Conservation (phyloP, 2,797 vertebrate genomes). For the Pipistrellus nathusii region DNA sequence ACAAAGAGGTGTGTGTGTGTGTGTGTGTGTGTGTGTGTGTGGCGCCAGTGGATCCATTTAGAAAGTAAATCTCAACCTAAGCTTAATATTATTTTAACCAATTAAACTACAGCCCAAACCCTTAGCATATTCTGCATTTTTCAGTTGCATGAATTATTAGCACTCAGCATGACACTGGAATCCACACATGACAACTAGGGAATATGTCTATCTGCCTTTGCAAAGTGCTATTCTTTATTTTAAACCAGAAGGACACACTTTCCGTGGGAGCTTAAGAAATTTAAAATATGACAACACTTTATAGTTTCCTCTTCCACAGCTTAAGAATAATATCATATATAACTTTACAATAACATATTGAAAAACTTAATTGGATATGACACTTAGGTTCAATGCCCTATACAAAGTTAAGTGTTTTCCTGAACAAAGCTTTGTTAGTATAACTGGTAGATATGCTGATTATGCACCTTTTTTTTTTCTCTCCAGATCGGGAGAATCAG, state of each 20-base stretch:
- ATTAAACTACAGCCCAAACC: not conserved
- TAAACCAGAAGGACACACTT: not conserved
- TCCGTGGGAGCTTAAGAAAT: not conserved
- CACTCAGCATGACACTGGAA: not conserved
- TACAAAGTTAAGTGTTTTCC: not conserved
- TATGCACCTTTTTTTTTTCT: slow-evolving; percentile 66
- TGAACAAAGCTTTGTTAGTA: not conserved
- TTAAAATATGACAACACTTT: slow-evolving; percentile 41
- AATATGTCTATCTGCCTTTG: not conserved
- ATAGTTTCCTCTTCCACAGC: not conserved
- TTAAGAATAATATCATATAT: not conserved
- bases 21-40: not conserved
- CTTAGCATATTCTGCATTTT: not conserved
- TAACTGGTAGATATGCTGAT: slow-evolving; percentile 12
- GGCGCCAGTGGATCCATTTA: not conserved
- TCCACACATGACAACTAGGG: not conserved
- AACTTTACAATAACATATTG: slow-evolving; percentile 17
- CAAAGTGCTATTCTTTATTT: not conserved
- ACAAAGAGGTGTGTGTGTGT: not conserved
- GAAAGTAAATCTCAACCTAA: slow-evolving; percentile 50
- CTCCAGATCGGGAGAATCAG: slow-evolving; percentile 92
- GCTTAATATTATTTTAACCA: not conserved
- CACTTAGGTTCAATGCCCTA: not conserved
- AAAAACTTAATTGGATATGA: not conserved
- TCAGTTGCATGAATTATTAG: not conserved